Conservation (phyloP, 2,797 vertebrate species). For the Pterois miles region DNA sequence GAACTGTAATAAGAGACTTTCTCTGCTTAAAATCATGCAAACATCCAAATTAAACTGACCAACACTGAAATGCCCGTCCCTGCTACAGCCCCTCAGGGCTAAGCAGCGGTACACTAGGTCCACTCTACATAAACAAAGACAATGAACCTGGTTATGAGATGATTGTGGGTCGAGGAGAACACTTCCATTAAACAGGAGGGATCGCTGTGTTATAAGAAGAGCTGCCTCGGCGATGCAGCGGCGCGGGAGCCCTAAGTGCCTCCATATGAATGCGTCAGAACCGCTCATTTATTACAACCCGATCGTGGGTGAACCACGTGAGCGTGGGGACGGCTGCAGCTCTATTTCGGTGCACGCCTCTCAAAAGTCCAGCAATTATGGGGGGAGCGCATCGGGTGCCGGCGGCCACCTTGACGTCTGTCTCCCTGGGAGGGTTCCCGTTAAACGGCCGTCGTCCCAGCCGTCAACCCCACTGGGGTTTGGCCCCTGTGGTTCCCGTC, state of each 20-base stretch:
- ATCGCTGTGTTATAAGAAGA: slow-evolving; percentile 76
- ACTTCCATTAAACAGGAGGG: slow-evolving; percentile 78
- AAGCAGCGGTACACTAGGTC: slow-evolving; percentile 11
- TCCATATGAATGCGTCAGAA: slow-evolving; percentile 84
- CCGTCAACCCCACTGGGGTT: slow-evolving; percentile 76
- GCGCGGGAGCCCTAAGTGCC: slow-evolving; percentile 79
- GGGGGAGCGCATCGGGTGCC: slow-evolving; percentile 80
- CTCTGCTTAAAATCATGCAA: slow-evolving; percentile 47
- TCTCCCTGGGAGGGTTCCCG: slow-evolving; percentile 82
- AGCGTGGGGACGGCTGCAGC: slow-evolving; percentile 76
- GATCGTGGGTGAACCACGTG: slow-evolving; percentile 81
- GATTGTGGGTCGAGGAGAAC: slow-evolving; percentile 79
- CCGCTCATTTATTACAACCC: slow-evolving; percentile 86
- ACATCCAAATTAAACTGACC: slow-evolving; percentile 63
- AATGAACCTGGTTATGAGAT: slow-evolving; percentile 74
- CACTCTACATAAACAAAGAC: slow-evolving; percentile 71
- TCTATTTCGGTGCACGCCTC: slow-evolving; percentile 83
- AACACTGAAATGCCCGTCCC: slow-evolving; percentile 53
- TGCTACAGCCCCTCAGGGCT: slow-evolving; percentile 51
- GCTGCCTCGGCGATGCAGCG: slow-evolving; percentile 74
- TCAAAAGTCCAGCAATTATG: slow-evolving; percentile 87
- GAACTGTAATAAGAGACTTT: slow-evolving; percentile 48
- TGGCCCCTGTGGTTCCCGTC: slow-evolving; percentile 74
- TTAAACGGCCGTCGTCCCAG: slow-evolving; percentile 74
- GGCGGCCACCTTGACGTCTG: slow-evolving; percentile 86